These are phyloP conservation scores for Dolichallabes microphthalmus DNA, from an alignment of 2,113 vertebrate genomes.

Conservation along the genomic window DNA sequence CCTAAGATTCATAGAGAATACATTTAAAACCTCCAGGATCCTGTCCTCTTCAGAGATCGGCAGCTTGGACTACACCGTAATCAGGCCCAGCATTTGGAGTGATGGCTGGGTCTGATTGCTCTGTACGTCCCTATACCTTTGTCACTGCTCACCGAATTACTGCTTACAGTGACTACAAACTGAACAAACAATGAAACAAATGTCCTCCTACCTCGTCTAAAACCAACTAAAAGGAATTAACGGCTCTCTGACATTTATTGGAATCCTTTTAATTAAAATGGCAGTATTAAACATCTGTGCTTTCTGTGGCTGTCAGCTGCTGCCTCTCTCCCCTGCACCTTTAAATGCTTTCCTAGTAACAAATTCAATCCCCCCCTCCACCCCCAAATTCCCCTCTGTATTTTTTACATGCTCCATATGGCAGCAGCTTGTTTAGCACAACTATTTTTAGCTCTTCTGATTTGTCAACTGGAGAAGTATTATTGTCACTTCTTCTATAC, in stretches of 20 bases:
- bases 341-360: slow-evolving; percentile 39
- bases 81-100: slow-evolving; percentile 11
- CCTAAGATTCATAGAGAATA: not conserved
- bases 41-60: not conserved
- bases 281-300: slow-evolving; percentile 54
- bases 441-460: slow-evolving; percentile 62
- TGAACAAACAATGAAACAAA: slow-evolving; percentile 18
- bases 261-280: slow-evolving; percentile 56
- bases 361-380: slow-evolving; percentile 40
- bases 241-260: slow-evolving; percentile 50
- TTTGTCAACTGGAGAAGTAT: slow-evolving; percentile 50
- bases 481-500: slow-evolving; percentile 49
- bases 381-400: slow-evolving; percentile 33
- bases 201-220: not conserved
- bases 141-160: slow-evolving; percentile 9
- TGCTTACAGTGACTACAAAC: not conserved
- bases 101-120: slow-evolving; percentile 30
- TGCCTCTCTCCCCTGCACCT: slow-evolving; percentile 30
- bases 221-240: slow-evolving; percentile 51
- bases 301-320: slow-evolving; percentile 29
- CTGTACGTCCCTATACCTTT: not conserved
- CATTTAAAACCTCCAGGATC: not conserved
- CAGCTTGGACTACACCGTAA: slow-evolving; percentile 6
- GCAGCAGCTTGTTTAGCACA: slow-evolving; percentile 44
- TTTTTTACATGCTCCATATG: slow-evolving; percentile 55